Evolutionary conservation across 2,113 vertebrate species (phyloP), one percentile per base, ranked within the genome.

Genomic region (Microtus pennsylvanicus): DNA sequence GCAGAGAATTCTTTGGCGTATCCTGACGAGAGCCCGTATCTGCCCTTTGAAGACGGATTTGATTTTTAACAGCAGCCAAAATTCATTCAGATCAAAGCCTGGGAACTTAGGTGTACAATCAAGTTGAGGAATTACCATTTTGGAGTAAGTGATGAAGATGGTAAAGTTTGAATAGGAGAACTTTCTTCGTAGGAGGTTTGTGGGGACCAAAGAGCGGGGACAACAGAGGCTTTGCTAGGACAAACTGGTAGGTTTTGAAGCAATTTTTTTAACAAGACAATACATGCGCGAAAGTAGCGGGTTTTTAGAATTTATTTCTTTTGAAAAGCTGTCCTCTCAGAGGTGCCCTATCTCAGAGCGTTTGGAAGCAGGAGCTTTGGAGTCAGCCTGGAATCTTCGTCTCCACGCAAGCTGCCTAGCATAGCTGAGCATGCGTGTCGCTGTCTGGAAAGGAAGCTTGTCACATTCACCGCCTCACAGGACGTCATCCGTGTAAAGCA

Each of bases 11-110:
- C 90, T 96, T 96, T 52, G 82, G 91, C 91, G 63, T 78, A 80
- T 80, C 93, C 81, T 81, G 91, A 95, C 47, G 82, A 90, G 87
- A 85, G 75, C 94, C 97, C 81, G 96, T 96, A 94, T 95, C 96
- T 97, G 93, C 55, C 63, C 91, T 97, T 94, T 95, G 94, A 95
- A 96, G 94, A 69, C 76, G 87, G 69, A 87, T 94, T 96, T 95
- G 81, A 94, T 96, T 97, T 97, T 97, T 96, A 96, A 94, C 78
- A 96, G 95, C 89, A 96, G 93, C 67, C 89, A 91, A 91, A 95
- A 96, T 93, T 83, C 82, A 93, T 96, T 94, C 93, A 87, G 93
- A 97, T 97, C 96, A 97, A 97, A 97, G 97, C 74, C 90, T n/a
- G 33, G 47, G 74, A 45, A 87, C n/a, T 52, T 76, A 94, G 93